A percentile compares a stretch with the other conserved stretches of the same genome.
Evolutionary conservation across 1,140 invertebrate species (phyloP).

Genomic region (Achatina immaculata): DNA sequence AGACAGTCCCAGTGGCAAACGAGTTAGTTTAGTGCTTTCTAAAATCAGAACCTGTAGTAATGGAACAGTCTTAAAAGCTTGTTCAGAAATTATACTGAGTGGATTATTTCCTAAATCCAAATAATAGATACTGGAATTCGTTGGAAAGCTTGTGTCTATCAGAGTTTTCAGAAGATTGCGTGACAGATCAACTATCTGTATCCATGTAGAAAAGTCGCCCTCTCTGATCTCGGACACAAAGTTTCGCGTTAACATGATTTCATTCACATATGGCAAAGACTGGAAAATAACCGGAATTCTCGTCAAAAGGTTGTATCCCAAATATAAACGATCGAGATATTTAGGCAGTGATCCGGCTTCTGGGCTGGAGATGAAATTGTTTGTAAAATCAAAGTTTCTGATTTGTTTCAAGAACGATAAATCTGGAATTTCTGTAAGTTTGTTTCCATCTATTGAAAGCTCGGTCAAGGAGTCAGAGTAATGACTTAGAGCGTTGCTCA

Average conservation of each 20-base stretch:
- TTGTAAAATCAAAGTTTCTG: background rate
- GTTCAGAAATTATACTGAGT: background rate
- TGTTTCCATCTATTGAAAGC: background rate
- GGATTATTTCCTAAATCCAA: background rate
- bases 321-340: background rate
- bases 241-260: background rate
- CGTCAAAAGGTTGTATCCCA: background rate
- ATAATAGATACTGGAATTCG: background rate
- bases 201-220: background rate
- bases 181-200: background rate
- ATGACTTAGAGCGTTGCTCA: background rate
- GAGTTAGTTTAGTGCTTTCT: background rate
- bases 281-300: background rate
- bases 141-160: background rate
- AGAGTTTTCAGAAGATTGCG: background rate
- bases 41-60: background rate
- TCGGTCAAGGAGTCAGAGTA: background rate
- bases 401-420: background rate
- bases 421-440: background rate
- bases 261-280: background rate
- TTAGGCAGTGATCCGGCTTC: background rate
- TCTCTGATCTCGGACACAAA: background rate
- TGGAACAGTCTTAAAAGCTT: background rate
- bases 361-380: background rate
- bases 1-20: background rate